These are phyloP conservation scores for Baccha elongata DNA, from an alignment of 2,888 invertebrate genomes.

Conservation along the genomic window DNA sequence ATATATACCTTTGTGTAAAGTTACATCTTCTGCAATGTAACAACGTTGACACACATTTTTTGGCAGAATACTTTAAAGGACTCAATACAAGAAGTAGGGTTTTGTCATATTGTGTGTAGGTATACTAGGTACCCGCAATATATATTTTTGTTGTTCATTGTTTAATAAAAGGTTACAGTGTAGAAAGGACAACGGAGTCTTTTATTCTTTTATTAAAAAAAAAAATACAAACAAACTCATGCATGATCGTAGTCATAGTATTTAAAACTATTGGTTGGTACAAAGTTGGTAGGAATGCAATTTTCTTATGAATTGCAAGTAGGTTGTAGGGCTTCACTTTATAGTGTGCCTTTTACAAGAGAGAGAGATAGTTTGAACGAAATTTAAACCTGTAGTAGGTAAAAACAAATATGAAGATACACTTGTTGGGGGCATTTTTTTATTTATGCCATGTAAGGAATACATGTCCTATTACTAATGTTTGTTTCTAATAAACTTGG, in stretches of 20 bases:
- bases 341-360: not conserved
- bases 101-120: slow-evolving; percentile 6
- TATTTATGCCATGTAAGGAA: not conserved
- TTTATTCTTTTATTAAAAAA: not conserved
- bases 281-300: not conserved
- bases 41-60: slow-evolving; percentile 22
- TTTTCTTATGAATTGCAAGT: not conserved
- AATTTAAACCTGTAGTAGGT: not conserved
- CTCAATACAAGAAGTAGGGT: not conserved
- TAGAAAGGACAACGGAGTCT: not conserved
- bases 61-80: slow-evolving; percentile 25
- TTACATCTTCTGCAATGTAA: not conserved
- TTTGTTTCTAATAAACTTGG: too few species aligned
- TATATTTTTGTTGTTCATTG: not conserved
- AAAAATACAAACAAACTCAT: not conserved
- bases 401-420: not conserved
- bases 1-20: not conserved
- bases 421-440: not conserved
- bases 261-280: not conserved
- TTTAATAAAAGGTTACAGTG: not conserved
- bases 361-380: not conserved
- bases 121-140: slow-evolving; percentile 2
- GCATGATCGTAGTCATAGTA: not conserved
- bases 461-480: too few species aligned
- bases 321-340: slow-evolving; percentile 9